Evolutionary conservation across 2,113 vertebrate genomes (phyloP).

Genomic region (Hepsetus odoe): DNA sequence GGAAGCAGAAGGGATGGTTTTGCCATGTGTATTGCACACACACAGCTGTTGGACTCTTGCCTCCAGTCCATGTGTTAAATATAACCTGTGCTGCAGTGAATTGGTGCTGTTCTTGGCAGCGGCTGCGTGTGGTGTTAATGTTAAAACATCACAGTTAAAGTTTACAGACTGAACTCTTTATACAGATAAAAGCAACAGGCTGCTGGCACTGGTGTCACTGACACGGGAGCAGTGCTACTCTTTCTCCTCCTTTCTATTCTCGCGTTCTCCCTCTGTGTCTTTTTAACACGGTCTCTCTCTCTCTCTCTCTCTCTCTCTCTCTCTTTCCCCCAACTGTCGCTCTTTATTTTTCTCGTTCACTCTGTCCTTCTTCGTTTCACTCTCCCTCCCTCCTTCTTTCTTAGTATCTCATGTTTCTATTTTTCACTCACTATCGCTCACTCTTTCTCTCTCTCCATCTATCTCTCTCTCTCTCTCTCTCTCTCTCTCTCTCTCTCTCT

Average conservation of each 20-base stretch:
- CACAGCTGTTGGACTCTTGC: conserved; percentile 14
- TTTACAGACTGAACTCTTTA: conserved; percentile 27
- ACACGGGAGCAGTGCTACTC: conserved; percentile 12
- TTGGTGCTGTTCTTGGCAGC: conserved; percentile 34
- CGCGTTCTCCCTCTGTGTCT: too few species aligned
- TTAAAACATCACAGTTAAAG: conserved; percentile 37
- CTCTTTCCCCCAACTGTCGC: background rate
- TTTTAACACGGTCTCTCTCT: background rate
- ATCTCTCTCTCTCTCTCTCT: background rate
- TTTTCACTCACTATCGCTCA: too few species aligned
- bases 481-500: background rate
- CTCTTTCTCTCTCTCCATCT: conserved; percentile 4
- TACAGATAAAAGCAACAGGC: background rate
- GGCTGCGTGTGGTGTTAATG: conserved; percentile 7
- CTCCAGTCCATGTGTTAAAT: conserved; percentile 29
- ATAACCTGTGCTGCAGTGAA: conserved; percentile 26
- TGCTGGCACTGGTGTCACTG: background rate
- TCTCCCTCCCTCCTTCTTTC: background rate
- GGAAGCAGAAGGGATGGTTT: conserved; percentile 61
- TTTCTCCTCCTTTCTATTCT: background rate
- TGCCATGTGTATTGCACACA: conserved; percentile 44
- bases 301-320: background rate
- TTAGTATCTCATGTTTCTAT: background rate
- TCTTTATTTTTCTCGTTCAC: background rate
- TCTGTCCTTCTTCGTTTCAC: background rate